These are phyloP conservation scores for Karalla daura DNA, from an alignment of 2,797 vertebrate genomes.

Conservation along the genomic window DNA sequence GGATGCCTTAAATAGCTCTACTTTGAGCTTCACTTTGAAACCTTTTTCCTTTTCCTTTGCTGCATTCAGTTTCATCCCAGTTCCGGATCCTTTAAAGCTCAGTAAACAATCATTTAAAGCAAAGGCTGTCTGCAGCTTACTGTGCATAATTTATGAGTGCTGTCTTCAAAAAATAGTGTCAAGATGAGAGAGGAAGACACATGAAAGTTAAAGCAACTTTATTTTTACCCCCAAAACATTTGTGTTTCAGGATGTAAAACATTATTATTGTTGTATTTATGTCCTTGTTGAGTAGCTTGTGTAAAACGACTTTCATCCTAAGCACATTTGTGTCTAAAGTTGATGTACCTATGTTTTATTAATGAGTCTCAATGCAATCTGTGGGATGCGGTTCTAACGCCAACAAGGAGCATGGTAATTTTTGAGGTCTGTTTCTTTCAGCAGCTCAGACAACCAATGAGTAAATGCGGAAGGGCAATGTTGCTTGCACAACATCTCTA, in stretches of 20 bases:
- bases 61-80: constrained; percentile 13
- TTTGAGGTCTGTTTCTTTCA: not conserved
- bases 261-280: not conserved
- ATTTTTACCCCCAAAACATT: constrained; percentile 14
- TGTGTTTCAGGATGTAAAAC: not conserved
- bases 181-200: constrained; percentile 3
- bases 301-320: constrained; percentile 10
- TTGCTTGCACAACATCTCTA: not conserved
- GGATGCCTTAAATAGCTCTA: constrained; percentile 10
- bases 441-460: not conserved
- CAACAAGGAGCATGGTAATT: not conserved
- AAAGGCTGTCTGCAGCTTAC: constrained; percentile 16
- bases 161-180: constrained; percentile 35
- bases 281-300: not conserved
- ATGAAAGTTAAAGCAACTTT: constrained; percentile 18
- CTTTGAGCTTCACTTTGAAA: constrained; percentile 39
- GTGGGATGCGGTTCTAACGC: constrained; percentile 16
- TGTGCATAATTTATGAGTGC: constrained; percentile 46
- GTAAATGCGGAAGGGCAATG: not conserved
- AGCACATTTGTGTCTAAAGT: not conserved
- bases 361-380: not conserved
- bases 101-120: constrained; percentile 42
- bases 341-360: constrained; percentile 11
- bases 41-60: constrained; percentile 21
- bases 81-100: constrained; percentile 23